Percentiles rank a stretch among this genome's conserved stretches.
phyloP scores from a whole-genome alignment of 2,797 vertebrate species.

The Crocidura indochinensis region DNA sequence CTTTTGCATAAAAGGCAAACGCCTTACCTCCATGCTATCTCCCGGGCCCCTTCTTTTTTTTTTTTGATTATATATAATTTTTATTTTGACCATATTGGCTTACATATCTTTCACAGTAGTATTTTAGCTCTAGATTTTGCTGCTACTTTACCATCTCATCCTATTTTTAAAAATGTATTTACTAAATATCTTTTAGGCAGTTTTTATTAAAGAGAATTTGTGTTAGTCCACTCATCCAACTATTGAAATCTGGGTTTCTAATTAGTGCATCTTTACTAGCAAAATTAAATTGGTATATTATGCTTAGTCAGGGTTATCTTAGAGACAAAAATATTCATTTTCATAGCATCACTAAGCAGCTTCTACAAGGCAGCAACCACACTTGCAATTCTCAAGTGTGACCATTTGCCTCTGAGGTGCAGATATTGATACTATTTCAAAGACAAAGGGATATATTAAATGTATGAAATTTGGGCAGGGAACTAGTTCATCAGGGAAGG shows the following conservation, averaged over 20 bases:
- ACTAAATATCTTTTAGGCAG: background rate
- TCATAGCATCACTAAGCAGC: background rate
- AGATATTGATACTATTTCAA: slow-evolving; percentile 21
- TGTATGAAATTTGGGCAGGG: slow-evolving; percentile 23
- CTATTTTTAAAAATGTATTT: slow-evolving; percentile 21
- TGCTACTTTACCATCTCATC: background rate
- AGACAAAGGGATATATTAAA: background rate
- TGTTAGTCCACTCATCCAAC: background rate
- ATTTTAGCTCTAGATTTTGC: background rate
- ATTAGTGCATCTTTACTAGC: background rate
- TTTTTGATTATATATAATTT: too few relatives aligned
- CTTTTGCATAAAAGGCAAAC: too few relatives aligned
- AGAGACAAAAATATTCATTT: background rate
- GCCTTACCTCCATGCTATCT: too few relatives aligned
- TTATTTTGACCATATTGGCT: too few relatives aligned
- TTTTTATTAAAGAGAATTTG: slow-evolving; percentile 13
- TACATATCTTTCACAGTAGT: too few relatives aligned
- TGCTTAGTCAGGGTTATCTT: background rate
- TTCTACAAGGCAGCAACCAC: too few relatives aligned
- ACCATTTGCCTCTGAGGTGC: background rate
- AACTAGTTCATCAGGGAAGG: slow-evolving; percentile 27
- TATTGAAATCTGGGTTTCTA: background rate
- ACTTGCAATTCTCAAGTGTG: background rate
- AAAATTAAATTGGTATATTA: background rate
- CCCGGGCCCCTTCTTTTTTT: background rate